Base-by-base conservation (phyloP, 1,140 invertebrate genomes). In the Scaptomyza montana region DNA sequence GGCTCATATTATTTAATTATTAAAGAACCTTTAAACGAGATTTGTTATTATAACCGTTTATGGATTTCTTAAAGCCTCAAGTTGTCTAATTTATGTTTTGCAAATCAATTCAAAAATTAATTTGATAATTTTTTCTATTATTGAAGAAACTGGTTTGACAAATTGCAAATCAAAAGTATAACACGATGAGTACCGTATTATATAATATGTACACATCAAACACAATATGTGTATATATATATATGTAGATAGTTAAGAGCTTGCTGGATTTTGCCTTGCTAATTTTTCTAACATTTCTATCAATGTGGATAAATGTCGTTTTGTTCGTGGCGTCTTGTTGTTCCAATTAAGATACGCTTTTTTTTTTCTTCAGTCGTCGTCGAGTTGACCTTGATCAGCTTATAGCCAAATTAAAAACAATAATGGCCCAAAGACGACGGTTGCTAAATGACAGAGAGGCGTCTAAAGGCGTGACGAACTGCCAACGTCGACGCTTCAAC, bases 391-490 rank as follows among this genome's bases (percentile, higher is more conserved):
- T 74, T 74, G 71, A 69, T 74, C 71, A 63, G 57, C 47, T 74
- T 69, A 73, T 50, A 73, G 56, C 70, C 67, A 87, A 81, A 86
- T 87, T 78, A 87, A 87, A 81, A 80, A 67, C 84, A 78, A 87
- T 86, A 87, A 86, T 87, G 64, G 81, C 71, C 74, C 80, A 68
- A 51, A 81, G 77, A 87, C 72, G 50, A 41, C 71, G 78, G 55
- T 79, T 68, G 66, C 75, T 64, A 82, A 84, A 82, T 79, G 80
- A 79, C 80, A 65, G 74, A 67, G 82, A 75, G 71, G 75, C 82
- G 81, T 82, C 82, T 87, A 64, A 74, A 86, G 81, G 81, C 81
- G 81, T 86, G 78, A 86, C 81, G 78, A 82, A 86, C 82, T 81
- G 82, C 78, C 78, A 82, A 87, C 74, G 73, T 78, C 59, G 66